Base-by-base conservation (phyloP, 2,113 vertebrate species). In the Carlito syrichta region DNA sequence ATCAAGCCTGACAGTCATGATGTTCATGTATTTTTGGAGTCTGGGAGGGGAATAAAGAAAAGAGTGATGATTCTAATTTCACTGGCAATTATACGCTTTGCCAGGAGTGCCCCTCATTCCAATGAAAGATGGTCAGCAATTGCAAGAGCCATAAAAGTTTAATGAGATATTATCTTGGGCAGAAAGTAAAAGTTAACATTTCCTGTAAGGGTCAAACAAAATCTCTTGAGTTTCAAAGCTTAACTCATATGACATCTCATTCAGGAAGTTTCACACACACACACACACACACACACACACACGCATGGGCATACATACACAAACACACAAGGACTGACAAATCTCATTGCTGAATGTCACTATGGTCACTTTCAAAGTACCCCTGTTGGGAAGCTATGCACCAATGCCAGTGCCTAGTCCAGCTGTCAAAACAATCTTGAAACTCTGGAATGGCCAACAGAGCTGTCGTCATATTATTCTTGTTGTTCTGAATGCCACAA, bases 121-220 rank as follows among this genome's bases (percentile, higher is more conserved):
- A 48, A 3, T 23, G 32, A 30, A 35, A 0, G 38, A 30, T 62
- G 27, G 35, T 32, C 38, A 83, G 50, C 1, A 8, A 23, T 4
- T n/a, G 10, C 48, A 90, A 68, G 58, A 86, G 68, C 62, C 78
- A 38, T n/a, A 52, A 56, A 89, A 48, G 60, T 32, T 35, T 43
- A 78, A 91, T n/a, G 52, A 73, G 60, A 16, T 69, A 30, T 50
- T 73, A 73, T 94, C 81, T 62, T 3, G 9, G 56, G 12, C 12
- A 88, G 68, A 60, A 91, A 86, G 60, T 52, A 48, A 89, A 96
- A 89, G 74, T 32, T 78, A 74, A 32, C 66, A 56, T 63, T 95
- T 94, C 16, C 58, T 88, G n/a, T n/a, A 88, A 89, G 71, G 76
- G 69, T 35, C 38, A 54, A 85, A 89, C 35, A 54, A 83, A 63